These are phyloP conservation scores for Harpalus rufipes DNA, from an alignment of 2,888 invertebrate genomes.

Conservation along the genomic window DNA sequence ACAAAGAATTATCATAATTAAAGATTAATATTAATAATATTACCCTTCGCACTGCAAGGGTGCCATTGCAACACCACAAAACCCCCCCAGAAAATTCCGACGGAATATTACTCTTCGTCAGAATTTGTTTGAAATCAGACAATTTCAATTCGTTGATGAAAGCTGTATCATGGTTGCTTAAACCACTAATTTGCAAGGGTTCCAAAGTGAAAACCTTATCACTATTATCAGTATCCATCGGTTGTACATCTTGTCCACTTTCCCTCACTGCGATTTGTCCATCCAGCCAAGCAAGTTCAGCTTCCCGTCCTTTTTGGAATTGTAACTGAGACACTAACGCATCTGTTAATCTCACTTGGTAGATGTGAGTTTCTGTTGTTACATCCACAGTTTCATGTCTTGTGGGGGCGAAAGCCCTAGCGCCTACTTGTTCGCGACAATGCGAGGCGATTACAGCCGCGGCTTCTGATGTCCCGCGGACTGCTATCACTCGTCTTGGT, in stretches of 20 bases:
- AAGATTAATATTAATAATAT: conserved; percentile 65
- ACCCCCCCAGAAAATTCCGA: conserved; percentile 96
- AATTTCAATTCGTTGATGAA: conserved; percentile 96
- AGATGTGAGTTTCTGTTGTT: conserved; percentile 98
- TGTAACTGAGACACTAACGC: conserved; percentile 91
- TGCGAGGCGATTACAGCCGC: conserved; percentile 85
- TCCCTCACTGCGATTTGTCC: conserved; percentile 85
- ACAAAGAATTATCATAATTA: conserved; percentile 50
- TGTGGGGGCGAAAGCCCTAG: conserved; percentile 90
- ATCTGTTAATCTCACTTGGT: conserved; percentile 96
- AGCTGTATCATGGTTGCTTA: conserved; percentile 88
- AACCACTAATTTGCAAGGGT: conserved; percentile 79
- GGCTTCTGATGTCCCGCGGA: conserved; percentile 86
- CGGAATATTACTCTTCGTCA: conserved; percentile 86
- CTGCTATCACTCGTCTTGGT: conserved; percentile 89
- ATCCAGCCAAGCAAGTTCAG: conserved; percentile 98
- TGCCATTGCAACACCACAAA: conserved; percentile 95
- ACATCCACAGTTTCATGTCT: conserved; percentile 94
- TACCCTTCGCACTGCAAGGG: conserved; percentile 92
- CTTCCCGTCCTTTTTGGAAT: conserved; percentile 90
- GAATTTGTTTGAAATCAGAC: conserved; percentile 92
- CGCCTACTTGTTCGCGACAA: conserved; percentile 83
- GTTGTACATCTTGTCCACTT: conserved; percentile 80
- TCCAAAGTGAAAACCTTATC: conserved; percentile 85
- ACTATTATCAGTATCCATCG: conserved; percentile 77